Evolutionary conservation across 2,797 vertebrate genomes (phyloP).

Genomic region (Tolypeutes matacus): DNA sequence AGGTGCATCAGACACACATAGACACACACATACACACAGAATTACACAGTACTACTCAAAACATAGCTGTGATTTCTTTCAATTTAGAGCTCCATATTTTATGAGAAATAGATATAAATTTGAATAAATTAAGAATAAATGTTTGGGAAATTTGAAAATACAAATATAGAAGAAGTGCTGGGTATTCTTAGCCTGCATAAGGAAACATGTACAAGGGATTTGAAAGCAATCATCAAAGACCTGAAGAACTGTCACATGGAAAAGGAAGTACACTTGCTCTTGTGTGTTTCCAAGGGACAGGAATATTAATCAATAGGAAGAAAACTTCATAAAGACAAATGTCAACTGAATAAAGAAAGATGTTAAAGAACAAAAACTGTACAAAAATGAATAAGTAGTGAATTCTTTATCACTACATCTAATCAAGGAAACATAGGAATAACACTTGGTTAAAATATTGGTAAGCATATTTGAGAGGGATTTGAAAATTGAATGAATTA

Average conservation of each 20-base stretch:
- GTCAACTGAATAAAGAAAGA: not conserved
- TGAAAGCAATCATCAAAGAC: not conserved
- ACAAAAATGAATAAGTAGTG: conserved; percentile 24
- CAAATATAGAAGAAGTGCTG: not conserved
- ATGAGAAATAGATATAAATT: conserved; percentile 5
- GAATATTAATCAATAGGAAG: not conserved
- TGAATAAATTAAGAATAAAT: not conserved
- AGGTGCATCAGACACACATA: not conserved
- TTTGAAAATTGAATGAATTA: conserved; percentile 64
- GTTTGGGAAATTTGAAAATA: not conserved
- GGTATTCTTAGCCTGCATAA: not conserved
- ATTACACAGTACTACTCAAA: not conserved
- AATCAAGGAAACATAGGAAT: conserved; percentile 36
- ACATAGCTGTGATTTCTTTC: not conserved
- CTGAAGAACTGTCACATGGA: not conserved
- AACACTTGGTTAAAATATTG: conserved; percentile 32
- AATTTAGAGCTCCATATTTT: not conserved
- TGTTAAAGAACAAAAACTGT: not conserved
- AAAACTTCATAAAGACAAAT: conserved; percentile 17
- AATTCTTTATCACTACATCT: conserved; percentile 18
- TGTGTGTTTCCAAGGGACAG: not conserved
- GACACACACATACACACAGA: not conserved
- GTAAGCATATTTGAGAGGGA: conserved; percentile 27
- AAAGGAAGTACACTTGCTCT: not conserved
- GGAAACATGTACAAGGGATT: not conserved